These are phyloP conservation scores for Oxytorus armatus DNA, from an alignment of 2,888 invertebrate genomes.

Conservation along the genomic window DNA sequence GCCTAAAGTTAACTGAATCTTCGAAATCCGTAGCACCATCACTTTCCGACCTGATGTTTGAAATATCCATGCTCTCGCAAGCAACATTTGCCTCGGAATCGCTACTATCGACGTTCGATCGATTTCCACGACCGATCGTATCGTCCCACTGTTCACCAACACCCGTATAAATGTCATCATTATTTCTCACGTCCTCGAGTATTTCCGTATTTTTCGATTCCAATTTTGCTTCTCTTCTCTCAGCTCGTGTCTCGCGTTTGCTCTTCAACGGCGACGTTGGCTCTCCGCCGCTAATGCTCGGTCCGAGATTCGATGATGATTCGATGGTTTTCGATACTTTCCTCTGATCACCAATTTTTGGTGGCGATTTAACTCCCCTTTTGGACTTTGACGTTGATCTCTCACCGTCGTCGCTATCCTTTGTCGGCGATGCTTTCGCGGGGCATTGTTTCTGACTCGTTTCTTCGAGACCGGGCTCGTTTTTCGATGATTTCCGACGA, in stretches of 20 bases:
- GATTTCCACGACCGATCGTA: constrained; percentile 6
- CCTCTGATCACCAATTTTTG: constrained; percentile 72
- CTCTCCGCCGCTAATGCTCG: constrained; percentile 77
- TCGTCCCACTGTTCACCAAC: constrained; percentile 52
- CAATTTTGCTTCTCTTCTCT: constrained; percentile 84
- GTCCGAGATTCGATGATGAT: constrained; percentile 63
- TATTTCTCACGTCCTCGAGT: background rate
- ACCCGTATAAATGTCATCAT: constrained; percentile 27
- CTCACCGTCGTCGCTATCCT: constrained; percentile 72
- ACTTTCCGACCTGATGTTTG: constrained; percentile 71
- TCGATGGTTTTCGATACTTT: constrained; percentile 61
- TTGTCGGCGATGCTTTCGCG: constrained; percentile 72
- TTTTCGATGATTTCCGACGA: constrained; percentile 83
- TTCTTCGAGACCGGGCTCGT: constrained; percentile 83
- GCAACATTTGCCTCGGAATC: constrained; percentile 63
- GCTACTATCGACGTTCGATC: constrained; percentile 53
- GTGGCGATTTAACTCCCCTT: constrained; percentile 81
- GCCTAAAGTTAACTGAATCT: constrained; percentile 62
- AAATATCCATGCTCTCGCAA: constrained; percentile 70
- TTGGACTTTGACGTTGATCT: constrained; percentile 74
- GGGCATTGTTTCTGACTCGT: constrained; percentile 84
- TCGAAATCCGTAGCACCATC: constrained; percentile 65
- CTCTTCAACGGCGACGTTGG: constrained; percentile 74
- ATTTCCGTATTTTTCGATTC: constrained; percentile 71
- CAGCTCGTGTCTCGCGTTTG: constrained; percentile 82